phyloP scores from a whole-genome alignment of 1,140 invertebrate genomes.

The Hormaphis cornu region DNA sequence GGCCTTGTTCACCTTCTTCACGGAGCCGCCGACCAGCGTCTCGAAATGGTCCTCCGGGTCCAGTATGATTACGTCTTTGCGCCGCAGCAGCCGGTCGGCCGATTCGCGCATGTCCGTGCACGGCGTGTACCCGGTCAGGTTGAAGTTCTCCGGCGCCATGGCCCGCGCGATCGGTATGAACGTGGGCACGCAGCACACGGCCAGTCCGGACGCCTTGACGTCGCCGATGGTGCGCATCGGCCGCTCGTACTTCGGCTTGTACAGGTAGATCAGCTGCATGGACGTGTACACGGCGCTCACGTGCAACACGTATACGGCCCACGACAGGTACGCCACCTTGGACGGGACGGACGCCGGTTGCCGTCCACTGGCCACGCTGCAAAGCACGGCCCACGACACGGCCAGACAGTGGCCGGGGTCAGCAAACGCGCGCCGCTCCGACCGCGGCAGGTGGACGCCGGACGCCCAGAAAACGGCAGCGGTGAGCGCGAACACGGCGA shows the following conservation, averaged over 20 bases:
- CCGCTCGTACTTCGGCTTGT: neutral
- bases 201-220: neutral
- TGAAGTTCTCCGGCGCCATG: neutral
- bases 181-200: neutral
- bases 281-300: conserved; percentile 15
- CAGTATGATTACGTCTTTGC: neutral
- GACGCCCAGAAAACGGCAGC: neutral
- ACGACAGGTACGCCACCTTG: neutral
- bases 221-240: conserved; percentile 7
- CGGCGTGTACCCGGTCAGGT: neutral
- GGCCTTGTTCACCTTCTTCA: neutral
- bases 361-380: neutral
- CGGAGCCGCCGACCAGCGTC: neutral
- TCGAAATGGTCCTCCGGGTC: conserved; percentile 18
- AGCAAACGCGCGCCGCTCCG: neutral
- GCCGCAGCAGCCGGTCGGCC: neutral
- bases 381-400: conserved; percentile 4
- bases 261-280: conserved; percentile 1
- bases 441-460: neutral
- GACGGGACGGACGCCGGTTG: neutral
- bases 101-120: neutral
- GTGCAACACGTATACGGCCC: neutral
- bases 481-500: neutral
- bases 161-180: neutral
- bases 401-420: neutral